Conservation (phyloP, 2,888 invertebrate genomes). For the Drosophila quinaria region DNA sequence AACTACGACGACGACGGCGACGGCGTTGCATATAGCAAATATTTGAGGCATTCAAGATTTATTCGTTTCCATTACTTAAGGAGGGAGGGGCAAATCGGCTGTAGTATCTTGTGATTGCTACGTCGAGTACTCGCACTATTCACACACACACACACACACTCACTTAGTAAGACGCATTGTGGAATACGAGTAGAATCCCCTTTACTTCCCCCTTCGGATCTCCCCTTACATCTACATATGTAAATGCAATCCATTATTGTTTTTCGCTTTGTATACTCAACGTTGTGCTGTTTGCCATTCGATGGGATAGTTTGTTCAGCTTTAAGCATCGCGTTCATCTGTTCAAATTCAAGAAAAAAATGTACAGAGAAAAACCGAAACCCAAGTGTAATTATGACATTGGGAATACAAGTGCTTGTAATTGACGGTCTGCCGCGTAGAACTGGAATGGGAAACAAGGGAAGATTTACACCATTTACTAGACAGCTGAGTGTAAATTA, state of each 20-base stretch:
- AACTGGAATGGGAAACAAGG: background rate
- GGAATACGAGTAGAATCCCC: constrained; percentile 6
- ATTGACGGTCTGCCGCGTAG: constrained; percentile 44
- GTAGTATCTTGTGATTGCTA: constrained; percentile 44
- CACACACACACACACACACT: constrained; percentile 3
- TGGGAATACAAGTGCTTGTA: constrained; percentile 33
- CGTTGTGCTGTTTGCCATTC: constrained; percentile 41
- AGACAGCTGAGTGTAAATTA: constrained; percentile 23
- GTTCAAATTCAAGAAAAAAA: background rate
- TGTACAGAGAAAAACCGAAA: constrained; percentile 3
- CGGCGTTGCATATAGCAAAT: constrained; percentile 58
- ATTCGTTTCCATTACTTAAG: constrained; percentile 67
- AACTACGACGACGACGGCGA: constrained; percentile 7
- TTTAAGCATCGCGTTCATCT: constrained; percentile 38
- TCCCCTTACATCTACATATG: constrained; percentile 37
- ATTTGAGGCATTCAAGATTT: constrained; percentile 75
- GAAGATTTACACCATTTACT: constrained; percentile 1
- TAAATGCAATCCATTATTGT: constrained; percentile 60
- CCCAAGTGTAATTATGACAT: constrained; percentile 55
- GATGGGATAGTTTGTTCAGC: constrained; percentile 47
- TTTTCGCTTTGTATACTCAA: constrained; percentile 44
- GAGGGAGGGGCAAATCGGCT: background rate
- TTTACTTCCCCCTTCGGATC: background rate
- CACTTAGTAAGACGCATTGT: constrained; percentile 56
- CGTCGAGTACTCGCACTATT: constrained; percentile 36